Percentiles rank a stretch among this genome's conserved stretches.
phyloP scores from a whole-genome alignment of 2,888 invertebrate species.

The Drosophila meridionalis region DNA sequence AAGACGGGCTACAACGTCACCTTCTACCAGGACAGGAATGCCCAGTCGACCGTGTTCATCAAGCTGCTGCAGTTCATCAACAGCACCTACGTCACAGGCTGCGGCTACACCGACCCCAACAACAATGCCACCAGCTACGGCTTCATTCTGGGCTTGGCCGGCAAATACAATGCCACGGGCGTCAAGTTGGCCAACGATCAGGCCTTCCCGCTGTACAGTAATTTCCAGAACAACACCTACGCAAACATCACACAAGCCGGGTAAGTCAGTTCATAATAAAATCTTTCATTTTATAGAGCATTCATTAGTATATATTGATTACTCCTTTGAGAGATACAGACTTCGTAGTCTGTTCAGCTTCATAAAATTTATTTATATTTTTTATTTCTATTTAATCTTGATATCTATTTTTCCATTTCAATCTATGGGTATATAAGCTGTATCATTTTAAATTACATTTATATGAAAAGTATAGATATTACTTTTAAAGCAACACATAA shows the following conservation, averaged over 20 bases:
- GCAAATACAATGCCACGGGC: not conserved
- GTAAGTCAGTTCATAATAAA: slow-evolving; percentile 38
- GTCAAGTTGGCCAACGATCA: slow-evolving; percentile 28
- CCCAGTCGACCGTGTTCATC: slow-evolving; percentile 4
- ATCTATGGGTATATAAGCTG: not conserved
- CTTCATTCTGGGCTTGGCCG: slow-evolving; percentile 41
- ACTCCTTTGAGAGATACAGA: not conserved
- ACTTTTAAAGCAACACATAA: not conserved
- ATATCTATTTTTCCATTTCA: too few species aligned
- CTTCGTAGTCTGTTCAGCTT: not conserved
- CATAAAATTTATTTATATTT: not conserved
- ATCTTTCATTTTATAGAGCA: not conserved
- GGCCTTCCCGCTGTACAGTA: slow-evolving; percentile 31
- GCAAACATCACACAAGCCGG: slow-evolving; percentile 39
- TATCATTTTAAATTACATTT: not conserved
- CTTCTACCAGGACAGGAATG: slow-evolving; percentile 1
- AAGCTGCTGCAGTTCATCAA: slow-evolving; percentile 47
- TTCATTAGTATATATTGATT: not conserved
- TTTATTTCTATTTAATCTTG: too few species aligned
- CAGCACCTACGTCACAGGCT: slow-evolving; percentile 53
- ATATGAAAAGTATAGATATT: not conserved
- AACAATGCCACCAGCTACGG: slow-evolving; percentile 45
- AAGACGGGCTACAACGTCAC: slow-evolving; percentile 51
- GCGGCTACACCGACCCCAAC: slow-evolving; percentile 42
- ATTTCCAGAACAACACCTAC: slow-evolving; percentile 35